Evolutionary conservation across 2,797 vertebrate genomes (phyloP).

Genomic region (Pseudomugil tenellus): DNA sequence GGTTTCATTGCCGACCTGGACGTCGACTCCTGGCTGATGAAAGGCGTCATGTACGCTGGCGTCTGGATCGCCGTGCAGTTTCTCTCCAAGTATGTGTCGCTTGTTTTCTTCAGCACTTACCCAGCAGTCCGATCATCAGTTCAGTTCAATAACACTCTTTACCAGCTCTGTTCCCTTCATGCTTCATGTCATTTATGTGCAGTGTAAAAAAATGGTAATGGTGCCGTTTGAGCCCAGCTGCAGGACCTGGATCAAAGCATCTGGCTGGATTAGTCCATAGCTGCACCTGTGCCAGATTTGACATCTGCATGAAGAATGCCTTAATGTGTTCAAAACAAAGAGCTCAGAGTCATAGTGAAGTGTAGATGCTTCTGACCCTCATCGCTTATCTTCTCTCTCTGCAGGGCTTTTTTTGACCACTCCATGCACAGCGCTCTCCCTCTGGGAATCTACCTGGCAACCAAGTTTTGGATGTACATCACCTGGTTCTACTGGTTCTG

Average conservation of each 20-base stretch:
- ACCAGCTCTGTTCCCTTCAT: conserved; percentile 1
- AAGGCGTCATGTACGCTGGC: conserved; percentile 94
- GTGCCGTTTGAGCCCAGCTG: neutral
- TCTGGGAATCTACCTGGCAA: conserved; percentile 98
- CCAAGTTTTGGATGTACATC: conserved; percentile 99
- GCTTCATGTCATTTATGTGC: conserved; percentile 21
- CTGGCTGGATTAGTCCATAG: neutral
- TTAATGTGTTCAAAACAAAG: neutral
- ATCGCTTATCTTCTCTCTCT: conserved; percentile 25
- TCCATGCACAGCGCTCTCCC: conserved; percentile 99
- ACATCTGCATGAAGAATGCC: neutral
- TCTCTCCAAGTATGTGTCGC: conserved; percentile 94
- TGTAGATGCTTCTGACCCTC: neutral
- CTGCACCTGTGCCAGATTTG: neutral
- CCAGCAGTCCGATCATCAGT: no score
- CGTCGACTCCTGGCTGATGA: conserved; percentile 98
- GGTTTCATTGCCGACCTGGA: conserved; percentile 98
- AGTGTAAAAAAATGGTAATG: neutral
- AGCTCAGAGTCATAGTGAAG: neutral
- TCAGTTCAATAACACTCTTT: conserved; percentile 28
- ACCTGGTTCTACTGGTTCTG: conserved; percentile 99
- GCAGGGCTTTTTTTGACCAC: conserved; percentile 98
- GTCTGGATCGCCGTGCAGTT: conserved; percentile 97
- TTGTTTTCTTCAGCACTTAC: no score
- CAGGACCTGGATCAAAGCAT: conserved; percentile 8